Evolutionary conservation across 2,113 vertebrate genomes (phyloP).

Genomic region (Acanthochromis polyacanthus): DNA sequence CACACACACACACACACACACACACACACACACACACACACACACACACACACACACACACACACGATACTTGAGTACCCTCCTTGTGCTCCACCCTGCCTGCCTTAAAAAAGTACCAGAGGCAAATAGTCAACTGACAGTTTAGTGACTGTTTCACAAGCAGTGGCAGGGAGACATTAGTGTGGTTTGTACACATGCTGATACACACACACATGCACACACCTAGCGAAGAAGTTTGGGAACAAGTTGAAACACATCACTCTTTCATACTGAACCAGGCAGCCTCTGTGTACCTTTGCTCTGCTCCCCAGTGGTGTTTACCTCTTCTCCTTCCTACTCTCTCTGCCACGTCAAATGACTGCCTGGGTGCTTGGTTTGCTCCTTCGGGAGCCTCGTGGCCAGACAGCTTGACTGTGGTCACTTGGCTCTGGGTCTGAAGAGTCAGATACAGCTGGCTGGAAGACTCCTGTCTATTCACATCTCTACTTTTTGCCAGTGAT

Average conservation of each 20-base stretch:
- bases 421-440: slow-evolving; percentile 40
- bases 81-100: slow-evolving; percentile 66
- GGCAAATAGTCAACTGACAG: slow-evolving; percentile 71
- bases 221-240: slow-evolving; percentile 45
- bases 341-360: slow-evolving; percentile 80
- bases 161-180: slow-evolving; percentile 66
- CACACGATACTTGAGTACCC: slow-evolving; percentile 7
- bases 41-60: slow-evolving; percentile 11
- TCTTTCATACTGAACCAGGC: slow-evolving; percentile 79
- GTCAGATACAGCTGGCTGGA: not conserved
- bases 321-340: slow-evolving; percentile 51
- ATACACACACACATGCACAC: slow-evolving; percentile 20
- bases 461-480: not conserved
- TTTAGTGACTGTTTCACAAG: slow-evolving; percentile 60
- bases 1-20: slow-evolving; percentile 30
- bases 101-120: slow-evolving; percentile 50
- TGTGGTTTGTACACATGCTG: slow-evolving; percentile 45
- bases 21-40: slow-evolving; percentile 26
- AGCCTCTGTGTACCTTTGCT: slow-evolving; percentile 70
- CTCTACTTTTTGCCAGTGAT: not conserved
- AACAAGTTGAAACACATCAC: slow-evolving; percentile 79
- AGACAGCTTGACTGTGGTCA: slow-evolving; percentile 59
- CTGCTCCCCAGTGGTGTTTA: slow-evolving; percentile 74
- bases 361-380: slow-evolving; percentile 64
- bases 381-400: slow-evolving; percentile 56